Evolutionary conservation across 2,113 vertebrate genomes (phyloP).

Genomic region (Tragelaphus strepsiceros): DNA sequence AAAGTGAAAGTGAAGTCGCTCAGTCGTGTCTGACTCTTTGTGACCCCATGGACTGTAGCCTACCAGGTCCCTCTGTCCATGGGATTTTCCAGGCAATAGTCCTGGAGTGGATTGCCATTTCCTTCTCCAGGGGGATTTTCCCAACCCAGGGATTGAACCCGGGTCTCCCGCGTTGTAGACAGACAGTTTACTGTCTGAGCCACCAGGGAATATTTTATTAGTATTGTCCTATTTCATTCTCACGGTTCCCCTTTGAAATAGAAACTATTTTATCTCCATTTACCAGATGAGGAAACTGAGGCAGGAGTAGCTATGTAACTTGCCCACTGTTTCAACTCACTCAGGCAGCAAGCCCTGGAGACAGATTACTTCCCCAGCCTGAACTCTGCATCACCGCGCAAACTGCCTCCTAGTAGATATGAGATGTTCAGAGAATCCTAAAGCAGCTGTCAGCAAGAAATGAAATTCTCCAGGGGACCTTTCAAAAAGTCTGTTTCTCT

Average conservation of each 20-base stretch:
- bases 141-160: no score
- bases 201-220: neutral
- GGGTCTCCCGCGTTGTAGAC: no score
- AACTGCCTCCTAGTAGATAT: neutral
- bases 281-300: neutral
- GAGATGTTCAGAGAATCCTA: neutral
- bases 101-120: no score
- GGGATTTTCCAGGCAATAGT: no score
- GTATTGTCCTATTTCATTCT: neutral
- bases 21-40: no score
- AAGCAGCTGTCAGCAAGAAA: neutral
- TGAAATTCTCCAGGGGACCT: neutral
- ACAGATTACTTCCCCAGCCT: accelerated
- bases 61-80: no score
- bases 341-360: neutral
- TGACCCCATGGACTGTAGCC: no score
- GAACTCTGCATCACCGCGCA: neutral
- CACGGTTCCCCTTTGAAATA: neutral
- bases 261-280: neutral
- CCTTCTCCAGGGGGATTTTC: no score
- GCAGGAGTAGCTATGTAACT: neutral
- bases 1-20: no score
- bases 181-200: no score
- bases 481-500: neutral
- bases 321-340: neutral